Evolutionary conservation across 2,113 vertebrate genomes (phyloP), one percentile per base, ranked within the genome.

Genomic region (Xiphophorus hellerii): DNA sequence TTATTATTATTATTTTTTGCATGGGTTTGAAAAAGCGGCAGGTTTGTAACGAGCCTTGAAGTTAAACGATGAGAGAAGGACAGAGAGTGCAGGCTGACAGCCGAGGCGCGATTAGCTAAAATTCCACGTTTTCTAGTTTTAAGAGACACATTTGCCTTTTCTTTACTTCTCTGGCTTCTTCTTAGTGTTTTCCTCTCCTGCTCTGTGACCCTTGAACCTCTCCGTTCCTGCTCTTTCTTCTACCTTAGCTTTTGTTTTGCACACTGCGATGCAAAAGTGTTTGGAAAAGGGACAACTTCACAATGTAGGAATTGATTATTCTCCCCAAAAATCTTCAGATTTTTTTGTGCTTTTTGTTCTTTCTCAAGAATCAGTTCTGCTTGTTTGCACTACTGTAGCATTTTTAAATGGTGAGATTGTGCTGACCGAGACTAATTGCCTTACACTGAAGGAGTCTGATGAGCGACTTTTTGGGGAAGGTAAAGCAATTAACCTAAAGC

Each of bases 101-200:
- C 48, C 66, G 17, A 54, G 63, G 63, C 29, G 25, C 48, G 1
- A 6, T 48, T 17, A 75, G 65, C 58, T 37, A 76, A 77, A 81
- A 48, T 30, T 60, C 15, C 61, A 73, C 71, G 76, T 78, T 28
- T 20, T 82, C n/a, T 51, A 66, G 66, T 79, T 76, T 51, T 11
- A 44, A 84, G 66, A 83, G 76, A 87, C 12, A 71, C 61, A 84
- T 87, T 89, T 90, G 85, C 82, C 84, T 84, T 84, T 84, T 71
- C 81, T 61, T 15, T 79, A 80, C 84, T 88, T 78, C 82, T 87
- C 85, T 29, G 51, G 71, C 67, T 48, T 74, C 74, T 73, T 28
- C 51, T 65, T 27, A 33, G 71, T 79, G 66, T 78, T 69, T 42
- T 79, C 65, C 63, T 72, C 71, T 83, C 62, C 73, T 48, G 15